These are phyloP conservation scores for Caloenas nicobarica DNA, from an alignment of 2,113 vertebrate species.

Conservation along the genomic window DNA sequence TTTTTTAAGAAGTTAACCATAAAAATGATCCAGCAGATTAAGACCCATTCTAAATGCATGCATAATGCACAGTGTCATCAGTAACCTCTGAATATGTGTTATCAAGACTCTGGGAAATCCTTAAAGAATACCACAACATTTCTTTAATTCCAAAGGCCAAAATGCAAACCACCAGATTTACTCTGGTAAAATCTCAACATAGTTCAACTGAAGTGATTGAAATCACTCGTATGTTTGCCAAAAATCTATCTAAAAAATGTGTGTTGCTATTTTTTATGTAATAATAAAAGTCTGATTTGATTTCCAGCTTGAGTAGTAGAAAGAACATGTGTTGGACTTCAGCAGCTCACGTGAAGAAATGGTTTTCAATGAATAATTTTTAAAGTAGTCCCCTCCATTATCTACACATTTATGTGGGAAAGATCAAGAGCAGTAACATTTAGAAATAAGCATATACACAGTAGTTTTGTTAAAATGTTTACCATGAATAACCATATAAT, in stretches of 20 bases:
- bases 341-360: not conserved
- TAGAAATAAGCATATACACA: not conserved
- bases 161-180: not conserved
- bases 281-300: not conserved
- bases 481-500: not conserved
- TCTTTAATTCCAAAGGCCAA: not conserved
- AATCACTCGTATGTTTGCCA: not conserved
- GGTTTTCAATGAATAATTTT: not conserved
- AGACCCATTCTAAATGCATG: not conserved
- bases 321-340: not conserved
- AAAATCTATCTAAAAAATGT: not conserved
- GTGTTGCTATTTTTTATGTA: not conserved
- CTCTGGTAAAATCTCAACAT: not conserved
- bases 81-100: not conserved
- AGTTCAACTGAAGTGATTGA: not conserved
- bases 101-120: not conserved
- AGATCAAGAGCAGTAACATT: not conserved
- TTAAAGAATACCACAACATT: not conserved
- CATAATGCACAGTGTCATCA: not conserved
- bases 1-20: not conserved
- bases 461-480: not conserved
- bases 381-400: not conserved
- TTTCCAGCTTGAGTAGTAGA: not conserved
- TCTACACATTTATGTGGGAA: not conserved
- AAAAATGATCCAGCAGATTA: not conserved